Percentiles rank a stretch among this genome's conserved stretches.
phyloP scores from a whole-genome alignment of 2,113 vertebrate species.

The Austrofundulus limnaeus region DNA sequence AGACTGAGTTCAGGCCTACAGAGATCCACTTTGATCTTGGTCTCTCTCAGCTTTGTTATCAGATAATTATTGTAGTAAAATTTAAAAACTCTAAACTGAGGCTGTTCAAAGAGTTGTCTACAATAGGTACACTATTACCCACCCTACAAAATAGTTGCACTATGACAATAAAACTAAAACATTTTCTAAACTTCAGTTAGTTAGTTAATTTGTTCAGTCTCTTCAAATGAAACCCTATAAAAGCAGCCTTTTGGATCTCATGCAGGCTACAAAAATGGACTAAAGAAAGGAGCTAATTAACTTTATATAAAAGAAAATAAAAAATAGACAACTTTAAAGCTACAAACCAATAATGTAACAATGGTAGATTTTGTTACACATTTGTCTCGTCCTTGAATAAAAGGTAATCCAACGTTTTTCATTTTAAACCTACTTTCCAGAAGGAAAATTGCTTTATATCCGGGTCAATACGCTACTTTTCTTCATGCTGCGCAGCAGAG shows the following conservation, averaged over 20 bases:
- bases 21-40: too few relatives aligned
- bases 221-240: background rate
- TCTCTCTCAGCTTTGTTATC: too few relatives aligned
- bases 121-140: too few relatives aligned
- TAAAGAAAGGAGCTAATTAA: background rate
- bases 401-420: background rate
- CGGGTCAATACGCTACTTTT: background rate
- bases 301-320: background rate
- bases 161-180: too few relatives aligned
- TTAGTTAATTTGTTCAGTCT: background rate
- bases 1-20: too few relatives aligned
- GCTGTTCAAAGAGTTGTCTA: too few relatives aligned
- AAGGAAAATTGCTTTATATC: background rate
- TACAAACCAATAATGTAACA: background rate
- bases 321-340: background rate
- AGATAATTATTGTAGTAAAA: too few relatives aligned
- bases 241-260: background rate
- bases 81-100: too few relatives aligned
- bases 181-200: background rate
- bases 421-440: conserved; percentile 5
- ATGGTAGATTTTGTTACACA: background rate
- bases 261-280: background rate
- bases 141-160: too few relatives aligned
- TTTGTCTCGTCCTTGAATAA: background rate
- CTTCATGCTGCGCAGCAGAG: conserved; percentile 10